Evolutionary conservation across 2,888 invertebrate genomes (phyloP).

Genomic region (Octonoba sinensis): DNA sequence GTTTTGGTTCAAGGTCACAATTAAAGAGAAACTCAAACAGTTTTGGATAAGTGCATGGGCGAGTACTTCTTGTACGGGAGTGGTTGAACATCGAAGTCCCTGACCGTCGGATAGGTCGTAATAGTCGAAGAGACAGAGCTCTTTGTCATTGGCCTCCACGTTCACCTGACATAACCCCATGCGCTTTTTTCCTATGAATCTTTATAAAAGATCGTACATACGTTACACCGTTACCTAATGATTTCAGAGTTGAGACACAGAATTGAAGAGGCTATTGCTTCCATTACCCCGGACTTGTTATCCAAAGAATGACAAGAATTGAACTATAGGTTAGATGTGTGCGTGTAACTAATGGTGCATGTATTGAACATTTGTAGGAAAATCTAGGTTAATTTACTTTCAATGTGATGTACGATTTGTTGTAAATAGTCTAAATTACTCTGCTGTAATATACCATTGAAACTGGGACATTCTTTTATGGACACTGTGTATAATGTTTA

Average conservation of each 20-base stretch:
- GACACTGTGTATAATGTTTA: no score
- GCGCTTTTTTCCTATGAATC: neutral
- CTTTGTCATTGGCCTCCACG: neutral
- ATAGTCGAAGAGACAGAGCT: neutral
- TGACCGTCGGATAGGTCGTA: neutral
- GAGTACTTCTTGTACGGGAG: neutral
- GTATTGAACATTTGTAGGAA: conserved; percentile 1
- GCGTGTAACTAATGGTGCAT: neutral
- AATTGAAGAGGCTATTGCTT: conserved; percentile 1
- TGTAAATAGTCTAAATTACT: no score
- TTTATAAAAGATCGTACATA: conserved; percentile 4
- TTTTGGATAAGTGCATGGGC: neutral
- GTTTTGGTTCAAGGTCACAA: neutral
- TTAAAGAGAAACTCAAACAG: conserved; percentile 10
- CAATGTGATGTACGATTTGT: no score
- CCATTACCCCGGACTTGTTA: conserved; percentile 4
- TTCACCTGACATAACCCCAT: conserved; percentile 1
- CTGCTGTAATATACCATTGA: no score
- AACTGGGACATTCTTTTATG: no score
- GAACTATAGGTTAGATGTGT: conserved; percentile 3
- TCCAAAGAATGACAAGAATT: conserved; percentile 1
- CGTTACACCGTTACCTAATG: neutral
- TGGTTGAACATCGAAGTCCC: neutral
- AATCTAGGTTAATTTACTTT: neutral
- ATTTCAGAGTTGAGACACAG: neutral